Base-by-base conservation (phyloP, 1,140 invertebrate species). In the Drosophila lacertosa region DNA sequence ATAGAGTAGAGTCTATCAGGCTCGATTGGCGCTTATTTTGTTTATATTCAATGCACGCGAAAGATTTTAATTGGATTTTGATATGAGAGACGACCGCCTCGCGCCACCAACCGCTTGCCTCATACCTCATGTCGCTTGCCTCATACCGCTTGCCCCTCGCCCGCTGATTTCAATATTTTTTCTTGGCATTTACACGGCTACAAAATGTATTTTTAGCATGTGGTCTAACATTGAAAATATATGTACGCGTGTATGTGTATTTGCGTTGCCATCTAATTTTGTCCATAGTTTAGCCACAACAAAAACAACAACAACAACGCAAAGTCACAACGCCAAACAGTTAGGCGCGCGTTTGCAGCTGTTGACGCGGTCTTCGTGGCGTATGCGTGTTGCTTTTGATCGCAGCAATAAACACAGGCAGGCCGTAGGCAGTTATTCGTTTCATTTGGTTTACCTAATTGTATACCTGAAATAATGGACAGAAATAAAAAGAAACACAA, bases 11-110 rank as follows among this genome's bases (percentile, higher is more conserved):
- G 74, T 77, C 50, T 37, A 75, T 77, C 47, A 69, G 53, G 24
- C 15, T 45, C 32, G 67, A 64, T 47, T 59, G 60, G 58, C 55
- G 54, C 53, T 69, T 59, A 44, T 63, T 63, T 86, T 62, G 82
- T 77, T 77, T 84, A 69, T 65, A 58, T 66, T 80, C 42, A 45
- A 65, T 59, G 76, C 33, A 73, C 63, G 76, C 71, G 67, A 80
- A 80, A 69, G 73, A 80, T 86, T 86, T 86, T 84, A 86, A 84
- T 84, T 84, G 73, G 81, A 84, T 86, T 84, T 81, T 86, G 81
- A 84, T 81, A 69, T 81, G 81, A 77, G 29, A 74, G 58, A 22
- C 18, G 32, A 22, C 47, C 11, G 42, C 48, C 48, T 18, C 35
- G 20, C n/a, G 44, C 10, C 32, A 15, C 26, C 24, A 0, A 0